Evolutionary conservation across 2,113 vertebrate genomes (phyloP).

Genomic region (Cranoglanis bouderius): DNA sequence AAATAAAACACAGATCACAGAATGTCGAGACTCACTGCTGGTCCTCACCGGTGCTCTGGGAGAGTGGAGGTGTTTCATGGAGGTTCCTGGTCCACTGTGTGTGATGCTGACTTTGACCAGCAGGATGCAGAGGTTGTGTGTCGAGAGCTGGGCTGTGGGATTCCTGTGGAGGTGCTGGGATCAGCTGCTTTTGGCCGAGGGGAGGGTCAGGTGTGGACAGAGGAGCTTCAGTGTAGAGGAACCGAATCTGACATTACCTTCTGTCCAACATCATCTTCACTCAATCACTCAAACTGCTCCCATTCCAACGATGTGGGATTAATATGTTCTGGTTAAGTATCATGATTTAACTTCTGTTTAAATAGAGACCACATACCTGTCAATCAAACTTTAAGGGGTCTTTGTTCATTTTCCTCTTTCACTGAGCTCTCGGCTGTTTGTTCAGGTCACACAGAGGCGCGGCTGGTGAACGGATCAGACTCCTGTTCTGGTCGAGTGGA

Average conservation of each 20-base stretch:
- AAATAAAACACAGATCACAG: too few relatives aligned
- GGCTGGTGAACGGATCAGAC: conserved; percentile 8
- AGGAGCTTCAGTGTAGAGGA: conserved; percentile 44
- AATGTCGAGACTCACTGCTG: too few relatives aligned
- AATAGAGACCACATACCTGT: too few relatives aligned
- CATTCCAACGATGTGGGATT: conserved; percentile 39
- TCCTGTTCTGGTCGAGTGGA: conserved; percentile 49
- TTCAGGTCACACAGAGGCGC: conserved; percentile 23
- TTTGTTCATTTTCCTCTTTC: background rate
- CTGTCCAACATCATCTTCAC: conserved; percentile 14
- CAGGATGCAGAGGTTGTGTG: too few relatives aligned
- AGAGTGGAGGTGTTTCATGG: too few relatives aligned
- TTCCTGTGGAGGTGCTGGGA: too few relatives aligned
- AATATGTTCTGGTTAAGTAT: conserved; percentile 37
- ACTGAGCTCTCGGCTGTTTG: background rate
- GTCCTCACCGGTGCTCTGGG: too few relatives aligned
- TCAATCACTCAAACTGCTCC: conserved; percentile 1
- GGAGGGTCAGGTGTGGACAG: too few relatives aligned
- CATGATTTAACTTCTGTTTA: background rate
- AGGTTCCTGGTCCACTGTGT: too few relatives aligned
- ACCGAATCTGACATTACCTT: conserved; percentile 7
- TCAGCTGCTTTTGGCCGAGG: too few relatives aligned
- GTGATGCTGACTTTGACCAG: too few relatives aligned
- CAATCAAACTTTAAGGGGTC: background rate
- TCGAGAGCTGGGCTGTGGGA: too few relatives aligned